These are phyloP conservation scores for Sabellastarte sp. DNA, from an alignment of 2,888 invertebrate species.

Conservation along the genomic window DNA sequence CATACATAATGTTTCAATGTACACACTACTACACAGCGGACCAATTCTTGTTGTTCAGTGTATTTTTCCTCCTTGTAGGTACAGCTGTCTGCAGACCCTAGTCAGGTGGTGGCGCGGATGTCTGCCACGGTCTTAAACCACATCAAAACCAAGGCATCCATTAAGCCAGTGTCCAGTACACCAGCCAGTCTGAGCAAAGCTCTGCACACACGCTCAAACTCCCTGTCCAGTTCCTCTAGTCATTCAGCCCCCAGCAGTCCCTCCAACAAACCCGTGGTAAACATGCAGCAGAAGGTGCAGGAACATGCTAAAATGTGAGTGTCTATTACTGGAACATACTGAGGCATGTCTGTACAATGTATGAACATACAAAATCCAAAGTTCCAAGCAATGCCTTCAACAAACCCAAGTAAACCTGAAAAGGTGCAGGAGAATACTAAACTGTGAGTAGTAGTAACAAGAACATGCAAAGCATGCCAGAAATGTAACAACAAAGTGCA, in stretches of 20 bases:
- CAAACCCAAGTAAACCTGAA: conserved; percentile 25
- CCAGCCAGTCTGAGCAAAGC: no score
- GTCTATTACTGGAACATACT: not conserved
- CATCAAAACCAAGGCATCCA: conserved; percentile 9
- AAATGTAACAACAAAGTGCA: no score
- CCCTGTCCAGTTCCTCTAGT: not conserved
- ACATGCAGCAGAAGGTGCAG: not conserved
- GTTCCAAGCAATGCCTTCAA: conserved; percentile 54
- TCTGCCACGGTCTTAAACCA: conserved; percentile 64
- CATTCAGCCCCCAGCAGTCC: conserved; percentile 53
- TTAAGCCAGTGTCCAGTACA: not conserved
- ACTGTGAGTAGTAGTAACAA: no score
- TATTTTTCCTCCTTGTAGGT: conserved; percentile 49
- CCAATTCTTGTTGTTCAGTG: no score
- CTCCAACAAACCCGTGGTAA: conserved; percentile 34
- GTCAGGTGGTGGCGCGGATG: conserved; percentile 77
- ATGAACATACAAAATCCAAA: no score
- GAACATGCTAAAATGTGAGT: not conserved
- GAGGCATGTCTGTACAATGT: no score
- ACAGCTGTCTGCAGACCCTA: conserved; percentile 81
- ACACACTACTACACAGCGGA: no score
- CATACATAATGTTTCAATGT: no score
- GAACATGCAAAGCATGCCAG: no score
- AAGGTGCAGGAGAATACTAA: no score
- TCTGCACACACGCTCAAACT: not conserved